Evolutionary conservation across 2,888 invertebrate genomes (phyloP).

Genomic region (Atrina japonica): DNA sequence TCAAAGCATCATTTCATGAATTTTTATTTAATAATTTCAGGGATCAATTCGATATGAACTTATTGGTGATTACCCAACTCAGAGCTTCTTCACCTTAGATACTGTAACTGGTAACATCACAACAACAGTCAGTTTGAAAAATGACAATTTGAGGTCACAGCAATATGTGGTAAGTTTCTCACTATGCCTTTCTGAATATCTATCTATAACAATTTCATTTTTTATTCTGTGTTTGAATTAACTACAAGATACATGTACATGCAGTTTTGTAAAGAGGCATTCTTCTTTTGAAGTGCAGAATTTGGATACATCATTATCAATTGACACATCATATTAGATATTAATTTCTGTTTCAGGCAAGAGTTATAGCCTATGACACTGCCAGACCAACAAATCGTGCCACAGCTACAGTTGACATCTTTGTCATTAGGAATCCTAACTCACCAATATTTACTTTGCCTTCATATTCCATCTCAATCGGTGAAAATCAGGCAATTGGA

Average conservation of each 20-base stretch:
- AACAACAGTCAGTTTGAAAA: conserved; percentile 50
- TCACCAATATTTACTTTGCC: conserved; percentile 63
- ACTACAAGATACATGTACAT: too few relatives aligned
- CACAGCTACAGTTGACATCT: conserved; percentile 63
- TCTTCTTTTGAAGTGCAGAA: too few relatives aligned
- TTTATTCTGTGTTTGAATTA: too few relatives aligned
- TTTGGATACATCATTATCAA: too few relatives aligned
- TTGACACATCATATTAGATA: too few relatives aligned
- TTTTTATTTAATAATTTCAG: conserved; percentile 48
- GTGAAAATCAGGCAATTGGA: conserved; percentile 57
- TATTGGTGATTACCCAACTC: conserved; percentile 72
- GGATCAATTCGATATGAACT: conserved; percentile 66
- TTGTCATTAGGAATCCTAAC: conserved; percentile 68
- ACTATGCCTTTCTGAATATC: too few relatives aligned
- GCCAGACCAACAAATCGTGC: conserved; percentile 60
- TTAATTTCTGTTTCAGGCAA: conserved; percentile 54
- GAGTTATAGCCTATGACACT: conserved; percentile 69
- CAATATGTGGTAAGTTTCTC: conserved; percentile 56
- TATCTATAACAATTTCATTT: too few relatives aligned
- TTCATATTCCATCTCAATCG: conserved; percentile 53
- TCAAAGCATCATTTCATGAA: too few relatives aligned
- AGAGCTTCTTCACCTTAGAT: conserved; percentile 69
- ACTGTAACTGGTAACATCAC: conserved; percentile 52
- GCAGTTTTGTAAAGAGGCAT: too few relatives aligned
- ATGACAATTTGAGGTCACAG: conserved; percentile 51